Evolutionary conservation across 2,888 invertebrate species (phyloP), one percentile per base, ranked within the genome.

Genomic region (Phlogophora meticulosa): DNA sequence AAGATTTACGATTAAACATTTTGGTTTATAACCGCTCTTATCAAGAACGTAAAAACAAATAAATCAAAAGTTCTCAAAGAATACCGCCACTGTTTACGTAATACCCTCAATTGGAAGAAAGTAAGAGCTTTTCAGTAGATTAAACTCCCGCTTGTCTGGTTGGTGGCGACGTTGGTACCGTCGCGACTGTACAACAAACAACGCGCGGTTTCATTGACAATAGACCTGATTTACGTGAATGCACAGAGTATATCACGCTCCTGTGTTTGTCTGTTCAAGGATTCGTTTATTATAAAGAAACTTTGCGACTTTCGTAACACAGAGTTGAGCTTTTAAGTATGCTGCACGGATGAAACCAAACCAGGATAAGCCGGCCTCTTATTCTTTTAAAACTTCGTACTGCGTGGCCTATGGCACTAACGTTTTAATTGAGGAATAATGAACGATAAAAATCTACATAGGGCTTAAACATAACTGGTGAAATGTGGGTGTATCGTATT

Each of bases 51-150:
- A 63, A 51, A 49, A 66, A 38, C 46, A 48, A 67, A 57, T 34
- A 67, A 65, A 66, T 46, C 67, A 55, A 46, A 46, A 40, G 32
- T 24, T 46, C 15, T 24, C 11, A 40, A 66, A 66, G 7, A 46
- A 40, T 38, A 20, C 17, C 7, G 32, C 15, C 15, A 32, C 17
- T 24, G 11, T 56, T 66, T 24, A n/a, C 32, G 4, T 17, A 34
- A 46, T 40, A 40, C 32, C 38, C 7, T 17, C 53, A 17, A 45
- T 15, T 43, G 13, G 2, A 11, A 46, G 15, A 55, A 38, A 46
- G 17, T 17, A 56, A 40, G 22, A 34, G 32, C n/a, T 40, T 46
- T 34, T 46, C 56, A 24, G 22, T 56, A 20, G 38, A 67, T 56
- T 32, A 66, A 67, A 40, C 20, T 9, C 10, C 4, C 5, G 9